Evolutionary conservation across 2,888 invertebrate genomes (phyloP).

Genomic region (Phalera bucephala): DNA sequence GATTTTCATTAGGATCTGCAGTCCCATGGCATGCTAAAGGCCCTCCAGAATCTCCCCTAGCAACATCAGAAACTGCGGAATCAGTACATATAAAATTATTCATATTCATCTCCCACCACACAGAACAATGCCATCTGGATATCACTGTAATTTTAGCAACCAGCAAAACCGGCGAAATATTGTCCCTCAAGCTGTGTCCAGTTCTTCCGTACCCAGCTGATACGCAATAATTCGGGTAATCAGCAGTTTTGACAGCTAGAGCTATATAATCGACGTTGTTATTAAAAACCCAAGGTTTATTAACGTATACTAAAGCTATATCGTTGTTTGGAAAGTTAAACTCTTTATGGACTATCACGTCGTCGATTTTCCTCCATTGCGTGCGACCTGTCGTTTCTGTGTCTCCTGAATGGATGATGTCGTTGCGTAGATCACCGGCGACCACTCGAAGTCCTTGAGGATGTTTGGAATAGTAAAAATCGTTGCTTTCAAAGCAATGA

Average conservation of each 20-base stretch:
- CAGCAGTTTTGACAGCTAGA: constrained; percentile 25
- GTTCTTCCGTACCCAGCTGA: constrained; percentile 52
- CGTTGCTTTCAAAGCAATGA: constrained; percentile 60
- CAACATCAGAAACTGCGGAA: constrained; percentile 17
- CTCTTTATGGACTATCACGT: constrained; percentile 5
- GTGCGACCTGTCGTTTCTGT: constrained; percentile 24
- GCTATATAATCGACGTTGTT: constrained; percentile 32
- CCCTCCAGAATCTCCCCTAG: constrained; percentile 62
- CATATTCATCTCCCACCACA: constrained; percentile 56
- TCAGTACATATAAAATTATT: constrained; percentile 24
- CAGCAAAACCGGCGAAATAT: constrained; percentile 38
- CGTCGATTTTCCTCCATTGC: constrained; percentile 18
- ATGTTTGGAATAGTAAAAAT: constrained; percentile 39
- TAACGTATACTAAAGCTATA: constrained; percentile 45
- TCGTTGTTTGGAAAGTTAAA: constrained; percentile 38
- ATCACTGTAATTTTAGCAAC: constrained; percentile 42
- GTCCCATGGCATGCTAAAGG: constrained; percentile 52
- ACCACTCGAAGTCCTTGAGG: constrained; percentile 40
- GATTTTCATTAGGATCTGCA: constrained; percentile 33
- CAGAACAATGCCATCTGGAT: constrained; percentile 39
- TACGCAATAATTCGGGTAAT: constrained; percentile 41
- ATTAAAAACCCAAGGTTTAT: constrained; percentile 36
- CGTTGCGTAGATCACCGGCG: constrained; percentile 45
- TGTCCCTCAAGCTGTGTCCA: constrained; percentile 13
- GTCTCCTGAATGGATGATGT: constrained; percentile 33